A percentile compares a stretch with the other conserved stretches of the same genome.
phyloP scores from a whole-genome alignment of 2,888 invertebrate genomes.

The Scaptomyza parva region DNA sequence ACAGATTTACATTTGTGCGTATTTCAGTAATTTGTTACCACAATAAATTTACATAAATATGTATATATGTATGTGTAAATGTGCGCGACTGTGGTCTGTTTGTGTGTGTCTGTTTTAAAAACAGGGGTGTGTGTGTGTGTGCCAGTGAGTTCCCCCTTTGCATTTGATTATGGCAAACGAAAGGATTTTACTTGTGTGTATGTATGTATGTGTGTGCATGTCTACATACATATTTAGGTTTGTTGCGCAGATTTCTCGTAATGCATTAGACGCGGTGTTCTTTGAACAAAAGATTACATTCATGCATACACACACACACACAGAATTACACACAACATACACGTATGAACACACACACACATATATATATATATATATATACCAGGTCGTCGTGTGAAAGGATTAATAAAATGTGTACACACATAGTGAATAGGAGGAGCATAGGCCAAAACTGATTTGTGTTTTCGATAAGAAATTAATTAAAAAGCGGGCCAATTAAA shows the following conservation, averaged over 20 bases:
- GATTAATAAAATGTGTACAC: conserved; percentile 10
- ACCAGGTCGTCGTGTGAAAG: conserved; percentile 12
- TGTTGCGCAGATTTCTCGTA: conserved; percentile 27
- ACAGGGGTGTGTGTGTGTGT: conserved; percentile 28
- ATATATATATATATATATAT: background rate
- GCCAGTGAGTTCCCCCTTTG: conserved; percentile 17
- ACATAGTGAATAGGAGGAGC: background rate
- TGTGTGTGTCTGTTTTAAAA: conserved; percentile 18
- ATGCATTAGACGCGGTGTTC: conserved; percentile 12
- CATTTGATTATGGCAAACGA: conserved; percentile 25
- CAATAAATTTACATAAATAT: conserved; percentile 27
- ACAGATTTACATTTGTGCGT: conserved; percentile 24
- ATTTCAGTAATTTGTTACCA: conserved; percentile 22
- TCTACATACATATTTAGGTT: conserved; percentile 21
- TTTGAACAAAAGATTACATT: conserved; percentile 12
- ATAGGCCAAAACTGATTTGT: background rate
- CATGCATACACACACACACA: background rate
- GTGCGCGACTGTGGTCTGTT: background rate
- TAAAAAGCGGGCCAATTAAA: conserved; percentile 10
- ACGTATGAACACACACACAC: conserved; percentile 7
- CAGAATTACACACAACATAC: background rate
- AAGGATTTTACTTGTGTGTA: conserved; percentile 21
- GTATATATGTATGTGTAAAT: conserved; percentile 17
- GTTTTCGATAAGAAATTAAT: conserved; percentile 6
- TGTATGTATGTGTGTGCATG: conserved; percentile 7